phyloP scores from a whole-genome alignment of 2,113 vertebrate species.

The Rhinolophus sinicus region DNA sequence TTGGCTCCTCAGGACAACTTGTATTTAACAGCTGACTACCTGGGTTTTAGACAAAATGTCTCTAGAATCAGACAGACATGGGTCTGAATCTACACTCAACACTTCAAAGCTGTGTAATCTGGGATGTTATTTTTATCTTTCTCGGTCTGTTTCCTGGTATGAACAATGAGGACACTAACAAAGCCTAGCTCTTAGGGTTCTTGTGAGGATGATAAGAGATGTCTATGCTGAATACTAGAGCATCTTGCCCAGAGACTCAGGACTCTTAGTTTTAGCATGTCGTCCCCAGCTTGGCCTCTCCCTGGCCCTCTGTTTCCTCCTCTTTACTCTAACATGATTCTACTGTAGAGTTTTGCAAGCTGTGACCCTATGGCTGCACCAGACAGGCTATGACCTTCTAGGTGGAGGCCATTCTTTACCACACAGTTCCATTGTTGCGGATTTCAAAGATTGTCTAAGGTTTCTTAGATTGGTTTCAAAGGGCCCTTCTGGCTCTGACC shows the following conservation, averaged over 20 bases:
- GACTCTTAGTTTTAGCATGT: not conserved
- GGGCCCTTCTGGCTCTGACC: not conserved
- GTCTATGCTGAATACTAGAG: not conserved
- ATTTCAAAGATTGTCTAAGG: not conserved
- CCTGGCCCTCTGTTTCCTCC: not conserved
- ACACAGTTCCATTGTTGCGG: not conserved
- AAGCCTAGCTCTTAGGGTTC: not conserved
- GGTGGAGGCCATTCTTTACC: not conserved
- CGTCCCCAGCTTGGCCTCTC: not conserved
- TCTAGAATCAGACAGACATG: not conserved
- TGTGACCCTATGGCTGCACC: not conserved
- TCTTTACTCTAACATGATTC: not conserved
- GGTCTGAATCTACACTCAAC: not conserved
- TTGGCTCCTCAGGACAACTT: not conserved
- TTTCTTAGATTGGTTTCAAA: not conserved
- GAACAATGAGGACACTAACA: not conserved
- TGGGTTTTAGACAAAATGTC: not conserved
- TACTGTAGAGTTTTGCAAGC: not conserved
- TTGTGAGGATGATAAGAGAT: not conserved
- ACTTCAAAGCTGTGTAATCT: not conserved
- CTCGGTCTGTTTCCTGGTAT: not conserved
- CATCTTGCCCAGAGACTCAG: not conserved
- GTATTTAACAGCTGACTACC: not conserved
- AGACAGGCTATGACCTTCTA: rapidly evolving
- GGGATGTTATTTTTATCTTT: not conserved